Evolutionary conservation across 2,113 vertebrate species (phyloP).

Genomic region (Podiceps cristatus): DNA sequence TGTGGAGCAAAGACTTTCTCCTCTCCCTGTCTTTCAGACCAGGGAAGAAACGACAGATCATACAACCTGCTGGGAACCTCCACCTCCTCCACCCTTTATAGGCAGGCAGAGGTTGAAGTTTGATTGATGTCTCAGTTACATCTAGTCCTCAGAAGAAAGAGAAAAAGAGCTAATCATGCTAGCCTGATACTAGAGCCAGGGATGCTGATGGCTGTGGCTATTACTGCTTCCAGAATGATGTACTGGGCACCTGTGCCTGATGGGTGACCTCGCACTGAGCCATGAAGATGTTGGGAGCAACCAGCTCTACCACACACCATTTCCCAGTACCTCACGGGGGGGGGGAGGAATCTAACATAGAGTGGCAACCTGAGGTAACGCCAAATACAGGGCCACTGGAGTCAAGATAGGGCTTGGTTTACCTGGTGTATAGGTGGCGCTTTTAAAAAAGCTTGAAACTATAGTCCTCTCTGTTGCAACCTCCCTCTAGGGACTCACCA

Average conservation of each 20-base stretch:
- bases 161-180: background rate
- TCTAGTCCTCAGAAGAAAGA: background rate
- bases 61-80: background rate
- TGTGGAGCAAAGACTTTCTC: constrained; percentile 3
- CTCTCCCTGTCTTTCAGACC: background rate
- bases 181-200: background rate
- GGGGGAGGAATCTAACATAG: background rate
- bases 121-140: constrained; percentile 29
- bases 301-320: background rate
- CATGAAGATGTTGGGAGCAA: background rate
- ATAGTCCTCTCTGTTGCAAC: background rate
- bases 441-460: background rate
- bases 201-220: background rate
- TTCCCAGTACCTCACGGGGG: background rate
- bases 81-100: background rate
- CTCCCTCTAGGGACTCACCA: background rate
- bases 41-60: background rate
- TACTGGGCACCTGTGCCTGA: background rate
- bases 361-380: background rate
- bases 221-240: background rate
- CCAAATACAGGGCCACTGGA: background rate
- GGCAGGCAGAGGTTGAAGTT: background rate
- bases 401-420: background rate
- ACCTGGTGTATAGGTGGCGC: no score
- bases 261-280: rapidly evolving